phyloP scores from a whole-genome alignment of 1,140 invertebrate species.

The Aphelenchoides fujianensis region DNA sequence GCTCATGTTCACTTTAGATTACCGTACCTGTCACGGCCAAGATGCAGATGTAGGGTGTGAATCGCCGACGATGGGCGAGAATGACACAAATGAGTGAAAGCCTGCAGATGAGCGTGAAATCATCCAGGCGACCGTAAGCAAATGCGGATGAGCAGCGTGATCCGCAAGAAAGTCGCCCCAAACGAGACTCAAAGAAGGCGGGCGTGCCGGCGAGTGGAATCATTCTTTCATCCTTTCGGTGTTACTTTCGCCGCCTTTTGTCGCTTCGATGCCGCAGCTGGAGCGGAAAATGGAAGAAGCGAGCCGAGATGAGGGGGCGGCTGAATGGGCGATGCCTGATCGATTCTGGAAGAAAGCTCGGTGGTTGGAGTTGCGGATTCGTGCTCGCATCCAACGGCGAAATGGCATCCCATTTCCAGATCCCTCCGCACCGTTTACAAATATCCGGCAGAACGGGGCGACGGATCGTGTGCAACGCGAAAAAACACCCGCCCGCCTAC shows the following conservation, averaged over 20 bases:
- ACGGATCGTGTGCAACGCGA: no score
- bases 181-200: no score
- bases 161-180: background rate
- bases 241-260: slow-evolving; percentile 1
- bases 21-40: no score
- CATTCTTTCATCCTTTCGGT: background rate
- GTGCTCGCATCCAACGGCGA: background rate
- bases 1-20: no score
- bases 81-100: background rate
- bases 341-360: background rate
- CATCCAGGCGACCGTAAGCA: background rate
- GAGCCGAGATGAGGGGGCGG: no score
- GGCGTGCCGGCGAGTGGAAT: no score
- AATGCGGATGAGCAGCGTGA: background rate
- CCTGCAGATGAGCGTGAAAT: background rate
- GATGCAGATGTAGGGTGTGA: no score
- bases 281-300: background rate
- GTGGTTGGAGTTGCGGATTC: background rate
- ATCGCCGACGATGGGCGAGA: background rate
- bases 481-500: background rate
- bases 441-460: background rate
- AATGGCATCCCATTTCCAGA: background rate
- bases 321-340: no score
- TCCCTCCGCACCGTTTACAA: background rate
- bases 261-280: background rate